These are phyloP conservation scores for Lissonota sp. DNA, from an alignment of 2,888 invertebrate species.

Conservation along the genomic window DNA sequence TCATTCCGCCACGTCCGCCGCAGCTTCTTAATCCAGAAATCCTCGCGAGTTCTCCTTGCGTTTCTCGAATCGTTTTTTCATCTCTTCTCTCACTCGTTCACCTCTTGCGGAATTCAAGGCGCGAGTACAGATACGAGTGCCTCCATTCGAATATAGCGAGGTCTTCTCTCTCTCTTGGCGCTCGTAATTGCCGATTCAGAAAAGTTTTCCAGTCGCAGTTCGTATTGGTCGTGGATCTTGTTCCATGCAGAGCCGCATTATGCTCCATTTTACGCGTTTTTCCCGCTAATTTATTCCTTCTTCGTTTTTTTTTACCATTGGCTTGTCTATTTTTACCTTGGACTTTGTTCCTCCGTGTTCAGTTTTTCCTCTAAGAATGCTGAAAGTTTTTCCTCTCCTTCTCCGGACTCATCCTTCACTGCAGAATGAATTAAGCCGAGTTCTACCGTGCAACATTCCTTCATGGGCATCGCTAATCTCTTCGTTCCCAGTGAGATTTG, in stretches of 20 bases:
- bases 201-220: conserved; percentile 56
- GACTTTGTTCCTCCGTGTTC: background rate
- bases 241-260: conserved; percentile 22
- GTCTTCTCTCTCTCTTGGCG: conserved; percentile 40
- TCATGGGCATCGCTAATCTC: conserved; percentile 6
- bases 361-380: background rate
- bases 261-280: conserved; percentile 20
- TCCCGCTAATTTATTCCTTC: conserved; percentile 8
- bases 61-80: conserved; percentile 31
- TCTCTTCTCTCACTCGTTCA: conserved; percentile 22
- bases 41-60: conserved; percentile 55
- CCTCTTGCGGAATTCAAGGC: conserved; percentile 22
- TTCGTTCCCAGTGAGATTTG: background rate
- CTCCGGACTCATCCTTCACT: background rate
- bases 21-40: conserved; percentile 64
- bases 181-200: conserved; percentile 65
- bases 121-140: conserved; percentile 34
- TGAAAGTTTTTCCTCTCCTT: conserved; percentile 10
- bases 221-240: conserved; percentile 23
- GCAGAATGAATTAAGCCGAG: conserved; percentile 30
- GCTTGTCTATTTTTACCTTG: conserved; percentile 22
- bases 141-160: no score
- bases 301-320: conserved; percentile 4
- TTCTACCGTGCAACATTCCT: background rate
- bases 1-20: conserved; percentile 37